Percentiles rank a stretch among this genome's conserved stretches.
phyloP scores from a whole-genome alignment of 2,113 vertebrate genomes.

The Tringa solitaria region DNA sequence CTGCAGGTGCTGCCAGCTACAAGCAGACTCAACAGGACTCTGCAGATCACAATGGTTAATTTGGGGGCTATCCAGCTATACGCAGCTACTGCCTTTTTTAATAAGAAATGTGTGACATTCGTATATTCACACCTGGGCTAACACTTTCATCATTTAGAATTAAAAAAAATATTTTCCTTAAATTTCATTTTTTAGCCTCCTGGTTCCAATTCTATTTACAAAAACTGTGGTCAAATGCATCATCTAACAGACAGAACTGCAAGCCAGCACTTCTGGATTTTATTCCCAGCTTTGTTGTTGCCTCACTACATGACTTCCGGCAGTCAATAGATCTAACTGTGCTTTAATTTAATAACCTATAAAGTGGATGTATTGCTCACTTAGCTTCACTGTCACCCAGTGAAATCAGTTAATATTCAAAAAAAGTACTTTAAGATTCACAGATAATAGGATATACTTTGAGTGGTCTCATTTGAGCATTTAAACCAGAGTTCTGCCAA shows the following conservation, averaged over 20 bases:
- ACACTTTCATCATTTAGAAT: not conserved
- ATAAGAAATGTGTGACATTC: rapidly evolving
- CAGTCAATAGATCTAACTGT: not conserved
- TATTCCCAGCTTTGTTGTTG: not conserved
- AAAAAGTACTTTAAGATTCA: not conserved
- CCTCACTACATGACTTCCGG: not conserved
- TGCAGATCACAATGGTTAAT: not conserved
- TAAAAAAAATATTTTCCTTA: not conserved
- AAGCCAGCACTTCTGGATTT: not conserved
- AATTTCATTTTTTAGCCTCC: not conserved
- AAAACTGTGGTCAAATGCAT: not conserved
- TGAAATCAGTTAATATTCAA: not conserved
- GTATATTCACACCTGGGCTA: not conserved
- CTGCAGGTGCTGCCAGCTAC: not conserved
- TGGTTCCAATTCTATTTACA: not conserved
- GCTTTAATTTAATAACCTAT: not conserved
- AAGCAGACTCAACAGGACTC: not conserved
- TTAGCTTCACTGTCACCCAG: not conserved
- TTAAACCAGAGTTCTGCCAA: not conserved
- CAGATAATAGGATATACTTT: not conserved
- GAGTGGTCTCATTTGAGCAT: not conserved
- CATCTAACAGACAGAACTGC: not conserved
- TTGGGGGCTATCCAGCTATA: not conserved
- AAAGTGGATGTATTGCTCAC: not conserved
- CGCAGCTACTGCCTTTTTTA: not conserved